Conservation (phyloP, 2,797 vertebrate species). For the Cottoperca gobio region DNA sequence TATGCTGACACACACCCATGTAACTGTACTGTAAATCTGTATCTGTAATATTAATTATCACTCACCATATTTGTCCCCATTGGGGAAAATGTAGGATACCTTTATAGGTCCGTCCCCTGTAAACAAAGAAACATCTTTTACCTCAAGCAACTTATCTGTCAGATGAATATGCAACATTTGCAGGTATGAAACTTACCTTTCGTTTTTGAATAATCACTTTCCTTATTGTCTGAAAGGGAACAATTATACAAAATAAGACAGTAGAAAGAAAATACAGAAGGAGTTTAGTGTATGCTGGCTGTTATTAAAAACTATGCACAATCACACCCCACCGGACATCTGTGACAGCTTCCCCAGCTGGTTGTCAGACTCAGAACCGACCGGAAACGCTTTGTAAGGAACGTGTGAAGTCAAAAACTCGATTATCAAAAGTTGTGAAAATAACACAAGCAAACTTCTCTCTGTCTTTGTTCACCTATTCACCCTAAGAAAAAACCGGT, state of each 20-base stretch:
- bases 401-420: constrained; percentile 22
- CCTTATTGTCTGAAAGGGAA: constrained; percentile 43
- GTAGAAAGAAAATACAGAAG: not conserved
- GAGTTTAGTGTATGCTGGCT: constrained; percentile 7
- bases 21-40: not conserved
- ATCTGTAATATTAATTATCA: not conserved
- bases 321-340: constrained; percentile 72
- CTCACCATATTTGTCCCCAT: constrained; percentile 88
- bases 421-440: constrained; percentile 16
- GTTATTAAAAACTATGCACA: constrained; percentile 14
- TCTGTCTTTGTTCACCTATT: not conserved
- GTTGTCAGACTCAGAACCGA: constrained; percentile 15
- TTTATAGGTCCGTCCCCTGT: constrained; percentile 69
- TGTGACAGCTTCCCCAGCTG: constrained; percentile 46
- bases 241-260: constrained; percentile 6
- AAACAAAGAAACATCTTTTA: constrained; percentile 20
- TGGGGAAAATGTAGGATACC: constrained; percentile 85
- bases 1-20: not conserved
- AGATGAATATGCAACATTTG: not conserved
- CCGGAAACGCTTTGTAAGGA: constrained; percentile 5
- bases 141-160: not conserved
- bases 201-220: not conserved
- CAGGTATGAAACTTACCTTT: constrained; percentile 26
- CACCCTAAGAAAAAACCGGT: not conserved
- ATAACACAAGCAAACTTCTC: not conserved